A percentile compares a stretch with the other conserved stretches of the same genome.
Evolutionary conservation across 2,113 vertebrate species (phyloP).

Genomic region (Thermophis baileyi): DNA sequence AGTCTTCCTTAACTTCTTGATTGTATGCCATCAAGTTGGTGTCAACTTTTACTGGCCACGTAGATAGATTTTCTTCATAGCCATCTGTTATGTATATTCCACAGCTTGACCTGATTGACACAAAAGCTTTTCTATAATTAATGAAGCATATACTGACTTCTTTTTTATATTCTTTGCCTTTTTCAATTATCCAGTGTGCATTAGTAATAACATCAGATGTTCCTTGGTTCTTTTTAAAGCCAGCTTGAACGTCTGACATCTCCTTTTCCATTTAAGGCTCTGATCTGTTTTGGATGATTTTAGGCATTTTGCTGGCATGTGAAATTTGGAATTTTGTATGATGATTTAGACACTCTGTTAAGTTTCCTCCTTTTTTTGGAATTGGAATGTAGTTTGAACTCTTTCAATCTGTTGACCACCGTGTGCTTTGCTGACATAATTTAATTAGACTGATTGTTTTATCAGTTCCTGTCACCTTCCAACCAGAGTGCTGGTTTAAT

Average conservation of each 20-base stretch:
- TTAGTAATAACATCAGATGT: background rate
- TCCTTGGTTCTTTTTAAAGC: background rate
- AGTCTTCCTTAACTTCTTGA: background rate
- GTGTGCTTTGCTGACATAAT: background rate
- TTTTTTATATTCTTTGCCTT: background rate
- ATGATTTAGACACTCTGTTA: background rate
- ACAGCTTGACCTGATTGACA: background rate
- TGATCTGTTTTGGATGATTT: background rate
- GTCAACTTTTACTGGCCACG: background rate
- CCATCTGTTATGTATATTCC: background rate
- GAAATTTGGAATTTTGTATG: background rate
- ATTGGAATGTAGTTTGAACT: background rate
- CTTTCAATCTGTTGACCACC: background rate
- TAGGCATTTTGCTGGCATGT: background rate
- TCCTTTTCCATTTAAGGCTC: background rate
- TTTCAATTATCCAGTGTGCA: background rate
- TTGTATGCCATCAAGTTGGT: background rate
- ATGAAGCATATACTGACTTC: background rate
- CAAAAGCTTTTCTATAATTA: background rate
- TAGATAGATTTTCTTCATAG: background rate
- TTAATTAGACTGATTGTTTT: background rate
- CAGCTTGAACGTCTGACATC: background rate
- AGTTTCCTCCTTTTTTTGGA: background rate
- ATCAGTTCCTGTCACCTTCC: background rate
- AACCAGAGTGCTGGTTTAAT: background rate